Base-by-base conservation (phyloP, 1,140 invertebrate genomes). In the Babylonia areolata region DNA sequence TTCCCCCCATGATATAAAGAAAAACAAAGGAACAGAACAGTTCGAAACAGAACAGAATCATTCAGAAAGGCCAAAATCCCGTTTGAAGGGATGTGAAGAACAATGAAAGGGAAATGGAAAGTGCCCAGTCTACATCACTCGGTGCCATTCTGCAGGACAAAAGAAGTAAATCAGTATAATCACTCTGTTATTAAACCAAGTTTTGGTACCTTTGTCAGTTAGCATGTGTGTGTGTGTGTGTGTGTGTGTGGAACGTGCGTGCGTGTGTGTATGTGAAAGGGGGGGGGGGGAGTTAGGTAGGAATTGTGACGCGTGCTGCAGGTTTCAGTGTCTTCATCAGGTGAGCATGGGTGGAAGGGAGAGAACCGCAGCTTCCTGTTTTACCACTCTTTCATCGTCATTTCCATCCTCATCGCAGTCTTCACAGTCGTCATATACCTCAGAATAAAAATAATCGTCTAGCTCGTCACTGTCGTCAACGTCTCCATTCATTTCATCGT, bases 371-470 rank as follows among this genome's bases (percentile, higher is more conserved):
- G 23, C 23, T 64, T 64, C 28, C 58, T 64, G 58, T 23, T 64
- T 64, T 51, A 20, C 46, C 20, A 11, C 46, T 6, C 46, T 20
- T 51, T 51, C 46, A 23, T 12, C 28, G 15, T 9, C 20, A 23
- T 23, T 23, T 12, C 28, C 58, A 5, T 64, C 58, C 28, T 64
- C 58, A 23, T 12, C 23, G 58, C 58, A 64, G 28, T 64, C 58
- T 12, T 23, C 12, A 64, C 58, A 64, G 12, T 64, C 58, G 28
- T 64, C 58, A 23, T 64, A 64, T 64, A 20, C 20, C 28, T 64
- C 58, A 64, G 58, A 64, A 64, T 64, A 64, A n/a, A 64, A 64
- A 64, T 64, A 64, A 64, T 64, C 58, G 28, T 64, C 58, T 23
- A 64, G 58, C 5, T 64, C 58, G 5, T 64, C 58, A 64, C 28